phyloP scores from a whole-genome alignment of 2,113 vertebrate species.

The Alectura lathami region DNA sequence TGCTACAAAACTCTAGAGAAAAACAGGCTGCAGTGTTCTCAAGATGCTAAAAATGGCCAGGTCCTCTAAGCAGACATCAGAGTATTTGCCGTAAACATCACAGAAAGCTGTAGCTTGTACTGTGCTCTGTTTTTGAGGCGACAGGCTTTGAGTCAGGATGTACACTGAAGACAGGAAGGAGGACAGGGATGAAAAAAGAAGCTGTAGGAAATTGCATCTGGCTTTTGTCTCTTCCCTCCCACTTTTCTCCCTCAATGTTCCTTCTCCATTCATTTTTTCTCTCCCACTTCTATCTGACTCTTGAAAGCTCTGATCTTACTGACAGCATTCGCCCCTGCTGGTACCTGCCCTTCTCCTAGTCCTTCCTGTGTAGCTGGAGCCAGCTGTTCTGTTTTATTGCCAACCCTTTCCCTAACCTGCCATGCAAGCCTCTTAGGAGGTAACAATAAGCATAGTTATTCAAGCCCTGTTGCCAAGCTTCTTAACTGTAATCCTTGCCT shows the following conservation, averaged over 20 bases:
- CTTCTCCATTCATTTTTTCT: neutral
- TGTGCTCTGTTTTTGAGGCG: neutral
- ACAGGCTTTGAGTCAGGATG: neutral
- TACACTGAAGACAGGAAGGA: neutral
- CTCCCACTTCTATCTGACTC: neutral
- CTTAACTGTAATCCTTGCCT: neutral
- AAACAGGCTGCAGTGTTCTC: neutral
- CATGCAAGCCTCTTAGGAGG: neutral
- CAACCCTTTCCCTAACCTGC: neutral
- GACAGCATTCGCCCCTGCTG: neutral
- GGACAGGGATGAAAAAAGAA: neutral
- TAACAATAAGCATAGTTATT: neutral
- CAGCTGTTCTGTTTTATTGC: neutral
- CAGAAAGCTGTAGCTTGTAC: neutral
- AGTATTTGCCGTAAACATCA: neutral
- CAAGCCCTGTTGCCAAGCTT: neutral
- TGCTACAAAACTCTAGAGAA: neutral
- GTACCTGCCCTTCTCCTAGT: neutral
- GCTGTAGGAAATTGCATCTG: neutral
- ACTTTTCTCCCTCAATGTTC: neutral
- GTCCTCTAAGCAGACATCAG: neutral
- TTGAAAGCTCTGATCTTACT: neutral
- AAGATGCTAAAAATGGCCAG: neutral
- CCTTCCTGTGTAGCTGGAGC: neutral
- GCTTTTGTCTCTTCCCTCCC: neutral